These are phyloP conservation scores for Drosophila gaucha DNA, from an alignment of 2,888 invertebrate species.

Conservation along the genomic window DNA sequence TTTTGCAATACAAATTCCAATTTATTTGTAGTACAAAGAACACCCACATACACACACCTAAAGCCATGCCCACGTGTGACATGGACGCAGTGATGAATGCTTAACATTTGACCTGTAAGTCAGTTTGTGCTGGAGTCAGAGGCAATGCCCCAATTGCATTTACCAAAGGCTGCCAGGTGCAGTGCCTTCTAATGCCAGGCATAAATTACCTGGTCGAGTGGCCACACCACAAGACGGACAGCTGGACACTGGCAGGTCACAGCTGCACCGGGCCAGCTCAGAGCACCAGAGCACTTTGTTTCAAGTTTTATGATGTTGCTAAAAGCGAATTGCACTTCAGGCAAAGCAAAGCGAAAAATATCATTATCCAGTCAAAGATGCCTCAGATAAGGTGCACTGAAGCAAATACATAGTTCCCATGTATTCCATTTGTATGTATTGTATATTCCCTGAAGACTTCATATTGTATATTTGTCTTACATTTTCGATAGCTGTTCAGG, in stretches of 20 bases:
- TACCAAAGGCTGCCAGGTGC: constrained; percentile 50
- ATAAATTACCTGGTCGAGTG: constrained; percentile 59
- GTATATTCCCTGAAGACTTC: too few species aligned
- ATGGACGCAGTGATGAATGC: not conserved
- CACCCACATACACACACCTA: not conserved
- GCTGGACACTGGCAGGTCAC: not conserved
- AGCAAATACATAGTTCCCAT: too few species aligned
- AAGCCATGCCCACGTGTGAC: constrained; percentile 2
- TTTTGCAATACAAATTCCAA: not conserved
- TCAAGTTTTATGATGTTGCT: constrained; percentile 39
- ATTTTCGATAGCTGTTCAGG: too few species aligned
- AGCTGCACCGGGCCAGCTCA: too few species aligned
- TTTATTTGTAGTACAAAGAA: not conserved
- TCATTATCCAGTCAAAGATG: not conserved
- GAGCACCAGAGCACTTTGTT: constrained; percentile 32
- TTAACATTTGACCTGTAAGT: not conserved
- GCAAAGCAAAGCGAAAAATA: not conserved
- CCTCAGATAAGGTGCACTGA: not conserved
- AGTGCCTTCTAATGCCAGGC: constrained; percentile 50
- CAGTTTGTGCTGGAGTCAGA: not conserved
- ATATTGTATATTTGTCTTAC: too few species aligned
- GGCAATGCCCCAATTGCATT: constrained; percentile 46
- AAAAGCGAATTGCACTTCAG: constrained; percentile 28
- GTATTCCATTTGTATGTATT: too few species aligned
- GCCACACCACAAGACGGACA: constrained; percentile 9